Percentiles rank a stretch among this genome's conserved stretches.
Conservation (phyloP, 1,140 invertebrate genomes). For the Copidosoma floridanum region DNA sequence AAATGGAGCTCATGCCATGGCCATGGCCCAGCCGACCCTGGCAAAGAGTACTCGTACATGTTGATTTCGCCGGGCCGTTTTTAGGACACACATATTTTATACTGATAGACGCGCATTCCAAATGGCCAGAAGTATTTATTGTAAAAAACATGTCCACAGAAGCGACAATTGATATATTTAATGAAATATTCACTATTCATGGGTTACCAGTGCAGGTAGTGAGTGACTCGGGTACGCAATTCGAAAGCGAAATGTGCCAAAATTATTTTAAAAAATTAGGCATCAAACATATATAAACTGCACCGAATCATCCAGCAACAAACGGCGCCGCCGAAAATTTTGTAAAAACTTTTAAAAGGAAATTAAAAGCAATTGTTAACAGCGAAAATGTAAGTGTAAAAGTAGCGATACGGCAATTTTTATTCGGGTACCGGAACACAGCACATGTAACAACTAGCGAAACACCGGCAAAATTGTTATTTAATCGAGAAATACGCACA, state of each 20-base stretch:
- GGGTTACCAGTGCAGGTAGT: conserved; percentile 40
- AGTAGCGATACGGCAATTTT: neutral
- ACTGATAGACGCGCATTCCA: neutral
- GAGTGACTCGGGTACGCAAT: conserved; percentile 42
- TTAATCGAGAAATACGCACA: conserved; percentile 13
- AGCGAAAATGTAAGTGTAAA: neutral
- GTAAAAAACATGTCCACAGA: conserved; percentile 10
- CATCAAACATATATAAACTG: conserved; percentile 37
- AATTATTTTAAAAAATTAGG: conserved; percentile 37
- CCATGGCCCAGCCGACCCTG: conserved; percentile 36
- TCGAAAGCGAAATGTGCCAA: conserved; percentile 36
- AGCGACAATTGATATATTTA: conserved; percentile 2
- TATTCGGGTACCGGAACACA: conserved; percentile 9
- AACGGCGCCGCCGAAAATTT: conserved; percentile 43
- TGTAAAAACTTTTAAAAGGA: conserved; percentile 20
- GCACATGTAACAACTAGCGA: conserved; percentile 10
- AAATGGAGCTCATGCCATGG: conserved; percentile 38
- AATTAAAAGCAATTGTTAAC: neutral
- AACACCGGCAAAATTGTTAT: conserved; percentile 11
- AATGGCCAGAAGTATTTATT: conserved; percentile 3
- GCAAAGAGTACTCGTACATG: conserved; percentile 45
- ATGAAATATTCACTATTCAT: conserved; percentile 26
- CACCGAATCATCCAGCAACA: conserved; percentile 42
- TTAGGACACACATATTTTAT: neutral
- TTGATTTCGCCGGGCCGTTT: conserved; percentile 50